Evolutionary conservation across 2,888 invertebrate genomes (phyloP).

Genomic region (Flabesymbios commensalis): DNA sequence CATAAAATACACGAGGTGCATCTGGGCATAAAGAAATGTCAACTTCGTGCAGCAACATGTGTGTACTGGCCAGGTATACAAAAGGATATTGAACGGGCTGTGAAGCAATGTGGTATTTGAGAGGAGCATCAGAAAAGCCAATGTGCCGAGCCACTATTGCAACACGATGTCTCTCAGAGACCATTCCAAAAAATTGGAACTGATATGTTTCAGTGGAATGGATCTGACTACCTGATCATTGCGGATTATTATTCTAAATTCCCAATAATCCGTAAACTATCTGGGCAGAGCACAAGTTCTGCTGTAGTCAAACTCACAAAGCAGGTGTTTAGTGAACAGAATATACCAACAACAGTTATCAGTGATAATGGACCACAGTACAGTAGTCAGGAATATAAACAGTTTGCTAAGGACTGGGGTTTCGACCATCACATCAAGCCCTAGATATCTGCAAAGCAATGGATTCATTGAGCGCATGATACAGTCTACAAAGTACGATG

Average conservation of each 20-base stretch:
- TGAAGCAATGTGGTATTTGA: conserved; percentile 4
- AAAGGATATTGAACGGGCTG: conserved; percentile 16
- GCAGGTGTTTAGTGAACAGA: conserved; percentile 1
- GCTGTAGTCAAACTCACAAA: neutral
- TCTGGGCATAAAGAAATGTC: conserved; percentile 20
- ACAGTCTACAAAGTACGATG: neutral
- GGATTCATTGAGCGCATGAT: conserved; percentile 9
- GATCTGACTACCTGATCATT: neutral
- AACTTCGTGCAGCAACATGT: conserved; percentile 10
- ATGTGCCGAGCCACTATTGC: conserved; percentile 6
- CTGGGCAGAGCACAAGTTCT: neutral
- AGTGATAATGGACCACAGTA: conserved; percentile 7
- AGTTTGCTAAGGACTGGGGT: conserved; percentile 1
- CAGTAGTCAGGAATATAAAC: neutral
- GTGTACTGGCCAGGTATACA: conserved; percentile 28
- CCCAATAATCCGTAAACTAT: neutral
- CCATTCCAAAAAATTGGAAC: conserved; percentile 21
- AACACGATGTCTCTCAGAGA: conserved; percentile 6
- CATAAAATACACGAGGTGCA: conserved; percentile 14
- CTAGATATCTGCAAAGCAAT: conserved; percentile 1
- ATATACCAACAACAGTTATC: neutral
- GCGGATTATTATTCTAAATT: conserved; percentile 6
- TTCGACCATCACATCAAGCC: conserved; percentile 8
- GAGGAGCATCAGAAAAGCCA: conserved; percentile 14
- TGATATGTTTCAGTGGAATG: conserved; percentile 19